Evolutionary conservation across 1,140 invertebrate species (phyloP).

Genomic region (Procambarus virginalis): DNA sequence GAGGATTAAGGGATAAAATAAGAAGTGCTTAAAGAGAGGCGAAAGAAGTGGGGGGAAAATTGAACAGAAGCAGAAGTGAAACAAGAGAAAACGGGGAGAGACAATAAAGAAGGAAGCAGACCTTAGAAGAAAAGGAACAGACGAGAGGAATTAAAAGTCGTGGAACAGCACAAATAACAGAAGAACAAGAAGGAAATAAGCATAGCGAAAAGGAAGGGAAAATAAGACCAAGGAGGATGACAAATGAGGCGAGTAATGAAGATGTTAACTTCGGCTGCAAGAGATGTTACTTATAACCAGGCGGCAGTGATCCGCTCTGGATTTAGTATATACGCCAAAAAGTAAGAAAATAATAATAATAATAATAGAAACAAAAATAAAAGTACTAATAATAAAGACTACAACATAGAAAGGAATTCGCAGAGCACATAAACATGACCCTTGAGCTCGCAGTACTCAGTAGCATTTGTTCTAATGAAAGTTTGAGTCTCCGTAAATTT

Average conservation of each 20-base stretch:
- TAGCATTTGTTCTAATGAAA: no score
- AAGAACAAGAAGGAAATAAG: not conserved
- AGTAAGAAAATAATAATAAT: not conserved
- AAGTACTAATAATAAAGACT: no score
- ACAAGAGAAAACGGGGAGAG: not conserved
- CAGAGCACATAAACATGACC: no score
- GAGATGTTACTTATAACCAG: not conserved
- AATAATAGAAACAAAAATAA: no score
- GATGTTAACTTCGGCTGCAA: not conserved
- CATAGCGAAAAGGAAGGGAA: not conserved
- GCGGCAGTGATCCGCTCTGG: not conserved
- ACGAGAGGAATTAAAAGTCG: no score
- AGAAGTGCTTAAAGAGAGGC: not conserved
- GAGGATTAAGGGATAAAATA: no score
- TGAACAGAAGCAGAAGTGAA: not conserved
- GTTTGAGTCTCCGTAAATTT: no score
- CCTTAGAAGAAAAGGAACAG: no score
- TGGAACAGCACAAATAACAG: not conserved
- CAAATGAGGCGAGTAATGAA: not conserved
- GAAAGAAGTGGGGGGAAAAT: not conserved
- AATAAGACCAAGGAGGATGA: not conserved
- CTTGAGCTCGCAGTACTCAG: no score
- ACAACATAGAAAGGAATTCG: no score
- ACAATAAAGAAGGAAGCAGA: no score
- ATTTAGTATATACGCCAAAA: constrained; percentile 7